Conservation (phyloP, 2,113 vertebrate species). For the Cricetomys ansorgei region DNA sequence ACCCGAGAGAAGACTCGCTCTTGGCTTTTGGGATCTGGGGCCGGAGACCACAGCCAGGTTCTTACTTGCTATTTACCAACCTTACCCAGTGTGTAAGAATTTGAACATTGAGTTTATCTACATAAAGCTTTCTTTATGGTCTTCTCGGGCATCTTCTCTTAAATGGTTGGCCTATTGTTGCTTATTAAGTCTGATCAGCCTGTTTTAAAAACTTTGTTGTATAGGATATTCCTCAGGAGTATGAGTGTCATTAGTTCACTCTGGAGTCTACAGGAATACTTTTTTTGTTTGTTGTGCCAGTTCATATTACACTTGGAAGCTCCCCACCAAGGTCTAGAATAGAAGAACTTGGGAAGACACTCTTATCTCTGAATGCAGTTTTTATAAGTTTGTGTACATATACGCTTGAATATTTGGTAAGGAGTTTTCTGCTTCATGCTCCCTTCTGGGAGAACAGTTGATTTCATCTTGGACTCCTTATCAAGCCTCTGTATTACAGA, state of each 20-base stretch:
- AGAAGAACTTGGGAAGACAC: background rate
- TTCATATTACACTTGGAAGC: slow-evolving; percentile 5
- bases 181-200: background rate
- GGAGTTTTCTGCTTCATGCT: background rate
- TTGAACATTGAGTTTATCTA: background rate
- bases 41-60: background rate
- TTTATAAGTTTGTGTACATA: slow-evolving; percentile 6
- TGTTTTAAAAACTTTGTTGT: background rate
- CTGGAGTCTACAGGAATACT: background rate
- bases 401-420: background rate
- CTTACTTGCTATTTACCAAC: background rate
- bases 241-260: background rate
- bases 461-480: background rate
- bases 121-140: background rate
- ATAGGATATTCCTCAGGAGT: background rate
- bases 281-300: slow-evolving; percentile 4
- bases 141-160: background rate
- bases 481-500: background rate
- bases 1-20: background rate
- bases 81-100: background rate
- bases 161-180: slow-evolving; percentile 23
- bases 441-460: background rate
- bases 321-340: background rate
- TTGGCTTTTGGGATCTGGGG: background rate
- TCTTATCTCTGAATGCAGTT: background rate